Base-by-base conservation (phyloP, 2,888 invertebrate genomes). In the Cantharis nigra region DNA sequence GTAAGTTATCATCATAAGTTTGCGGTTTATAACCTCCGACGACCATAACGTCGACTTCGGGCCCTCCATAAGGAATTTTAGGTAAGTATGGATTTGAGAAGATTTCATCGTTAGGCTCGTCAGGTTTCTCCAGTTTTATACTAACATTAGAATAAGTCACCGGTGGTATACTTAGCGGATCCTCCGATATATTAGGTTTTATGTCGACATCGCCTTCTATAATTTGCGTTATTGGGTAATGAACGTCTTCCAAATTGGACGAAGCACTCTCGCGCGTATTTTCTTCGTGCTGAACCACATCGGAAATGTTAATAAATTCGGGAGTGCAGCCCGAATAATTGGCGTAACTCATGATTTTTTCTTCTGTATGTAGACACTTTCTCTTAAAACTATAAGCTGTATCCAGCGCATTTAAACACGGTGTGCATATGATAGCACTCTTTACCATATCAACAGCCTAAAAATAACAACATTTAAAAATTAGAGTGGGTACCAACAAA, bases 371-470 rank as follows among this genome's bases (percentile, higher is more conserved):
- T 62, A 78, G 33, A 67, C 78, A 78, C 64, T 69, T 71, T 33
- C 69, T 78, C 65, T 72, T 78, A 63, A 78, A 78, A 26, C 75
- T 72, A n/a, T 72, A 78, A 10, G 78, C 78, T 5, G 69, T 74
- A 28, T 74, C 71, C 3, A 78, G 49, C 11, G 74, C 74, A 9
- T 70, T 26, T 13, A 71, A 71, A 63, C 78, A 78, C 4, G 63
- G 14, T 18, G 63, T 49, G 14, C 78, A 78, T 26, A 78, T 74
- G 14, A 75, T 62, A n/a, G 75, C 69, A 28, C 64, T 69, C 7
- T 75, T 69, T 16, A 78, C 49, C 69, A 70, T 67, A 18, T 78
- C 78, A 33, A 78, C 14, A n/a, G 64, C 75, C 78, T 78, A 65
- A 64, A 78, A 74, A n/a, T 14, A 14, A 30, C n/a, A n/a, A 23